These are phyloP conservation scores for Poecilia gillii DNA, from an alignment of 2,797 vertebrate species.

Conservation along the genomic window DNA sequence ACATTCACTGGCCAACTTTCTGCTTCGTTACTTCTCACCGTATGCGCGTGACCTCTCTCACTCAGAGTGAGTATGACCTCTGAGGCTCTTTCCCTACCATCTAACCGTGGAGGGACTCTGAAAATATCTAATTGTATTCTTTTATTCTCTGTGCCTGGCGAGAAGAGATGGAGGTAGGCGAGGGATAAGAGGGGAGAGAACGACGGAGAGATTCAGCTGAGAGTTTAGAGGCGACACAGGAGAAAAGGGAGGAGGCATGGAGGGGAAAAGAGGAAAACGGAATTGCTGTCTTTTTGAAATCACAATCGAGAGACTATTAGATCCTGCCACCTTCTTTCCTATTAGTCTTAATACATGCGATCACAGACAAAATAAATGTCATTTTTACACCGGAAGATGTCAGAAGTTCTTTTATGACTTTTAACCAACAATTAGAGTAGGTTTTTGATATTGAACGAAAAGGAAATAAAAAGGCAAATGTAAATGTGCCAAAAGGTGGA, in stretches of 20 bases:
- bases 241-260: slow-evolving; percentile 37
- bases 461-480: slow-evolving; percentile 38
- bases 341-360: slow-evolving; percentile 57
- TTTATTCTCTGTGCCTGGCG: slow-evolving; percentile 84
- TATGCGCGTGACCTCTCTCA: slow-evolving; percentile 61
- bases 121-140: slow-evolving; percentile 87
- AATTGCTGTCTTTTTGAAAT: slow-evolving; percentile 41
- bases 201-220: slow-evolving; percentile 56
- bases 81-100: slow-evolving; percentile 59
- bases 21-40: slow-evolving; percentile 58
- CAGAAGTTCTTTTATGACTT: slow-evolving; percentile 3
- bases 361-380: slow-evolving; percentile 31
- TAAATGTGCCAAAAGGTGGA: slow-evolving; percentile 57
- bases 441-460: slow-evolving; percentile 5
- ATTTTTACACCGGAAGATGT: slow-evolving; percentile 22
- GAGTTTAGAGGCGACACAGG: slow-evolving; percentile 38
- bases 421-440: not conserved
- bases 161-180: slow-evolving; percentile 73
- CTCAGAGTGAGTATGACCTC: slow-evolving; percentile 63
- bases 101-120: slow-evolving; percentile 68
- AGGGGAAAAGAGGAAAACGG: slow-evolving; percentile 29
- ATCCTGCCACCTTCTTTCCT: slow-evolving; percentile 45
- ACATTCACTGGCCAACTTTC: slow-evolving; percentile 64
- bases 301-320: slow-evolving; percentile 59
- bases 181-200: slow-evolving; percentile 8